A percentile compares a stretch with the other conserved stretches of the same genome.
phyloP scores from a whole-genome alignment of 2,797 vertebrate genomes.

The Geotrypetes seraphini region DNA sequence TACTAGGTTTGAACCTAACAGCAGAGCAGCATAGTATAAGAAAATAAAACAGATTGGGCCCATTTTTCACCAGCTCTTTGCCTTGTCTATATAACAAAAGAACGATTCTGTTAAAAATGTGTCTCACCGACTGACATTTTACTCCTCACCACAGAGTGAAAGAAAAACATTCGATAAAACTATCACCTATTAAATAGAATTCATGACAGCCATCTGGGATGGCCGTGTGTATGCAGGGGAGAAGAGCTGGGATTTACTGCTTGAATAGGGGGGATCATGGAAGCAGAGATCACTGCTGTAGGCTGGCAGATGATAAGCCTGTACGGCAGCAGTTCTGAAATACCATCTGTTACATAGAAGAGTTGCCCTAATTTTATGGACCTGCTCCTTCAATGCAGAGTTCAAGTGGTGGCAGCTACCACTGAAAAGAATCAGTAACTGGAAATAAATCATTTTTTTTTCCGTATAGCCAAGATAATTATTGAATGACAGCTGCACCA shows the following conservation, averaged over 20 bases:
- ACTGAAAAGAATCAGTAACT: slow-evolving; percentile 17
- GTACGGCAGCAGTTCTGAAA: neutral
- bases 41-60: neutral
- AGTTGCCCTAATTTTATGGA: neutral
- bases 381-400: neutral
- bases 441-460: slow-evolving; percentile 2
- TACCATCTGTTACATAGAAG: neutral
- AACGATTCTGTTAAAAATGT: no score
- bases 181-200: neutral
- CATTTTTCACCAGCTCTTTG: slow-evolving; percentile 5
- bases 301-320: neutral
- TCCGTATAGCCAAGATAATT: slow-evolving; percentile 12
- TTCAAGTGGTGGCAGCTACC: neutral
- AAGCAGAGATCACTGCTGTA: neutral
- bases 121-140: no score
- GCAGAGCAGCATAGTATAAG: neutral
- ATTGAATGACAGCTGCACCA: slow-evolving; percentile 14
- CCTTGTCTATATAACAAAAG: no score
- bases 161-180: neutral
- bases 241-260: fast-evolving
- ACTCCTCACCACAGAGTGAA: neutral
- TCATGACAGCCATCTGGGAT: neutral
- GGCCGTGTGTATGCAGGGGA: neutral
- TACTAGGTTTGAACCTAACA: neutral
- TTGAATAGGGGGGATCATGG: neutral